Evolutionary conservation across 1,140 invertebrate genomes (phyloP).

Genomic region (Riptortus pedestris): DNA sequence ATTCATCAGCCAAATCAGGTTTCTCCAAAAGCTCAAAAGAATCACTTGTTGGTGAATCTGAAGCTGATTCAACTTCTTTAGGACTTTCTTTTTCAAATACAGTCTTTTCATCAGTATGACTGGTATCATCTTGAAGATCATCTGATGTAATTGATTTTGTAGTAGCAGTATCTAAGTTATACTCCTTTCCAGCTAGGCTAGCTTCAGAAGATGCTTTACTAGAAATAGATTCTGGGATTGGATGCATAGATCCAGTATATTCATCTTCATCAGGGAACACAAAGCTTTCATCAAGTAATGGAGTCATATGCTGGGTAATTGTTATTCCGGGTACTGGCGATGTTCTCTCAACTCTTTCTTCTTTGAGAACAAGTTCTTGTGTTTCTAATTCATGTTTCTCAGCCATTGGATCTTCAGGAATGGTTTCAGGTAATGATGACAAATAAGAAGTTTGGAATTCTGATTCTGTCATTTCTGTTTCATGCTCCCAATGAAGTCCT

Average conservation of each 20-base stretch:
- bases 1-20: conserved; percentile 73
- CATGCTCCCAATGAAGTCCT: conserved; percentile 30
- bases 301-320: conserved; percentile 52
- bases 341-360: conserved; percentile 38
- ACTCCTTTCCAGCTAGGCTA: conserved; percentile 51
- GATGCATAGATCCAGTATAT: conserved; percentile 40
- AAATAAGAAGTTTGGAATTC: conserved; percentile 41
- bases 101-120: conserved; percentile 44
- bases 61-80: conserved; percentile 44
- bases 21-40: conserved; percentile 82
- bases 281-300: conserved; percentile 39
- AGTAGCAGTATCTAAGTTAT: conserved; percentile 38
- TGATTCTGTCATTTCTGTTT: conserved; percentile 41
- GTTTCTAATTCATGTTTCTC: conserved; percentile 43
- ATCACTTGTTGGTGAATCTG: conserved; percentile 71
- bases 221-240: conserved; percentile 48
- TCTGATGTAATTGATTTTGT: conserved; percentile 32
- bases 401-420: conserved; percentile 44
- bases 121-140: conserved; percentile 43
- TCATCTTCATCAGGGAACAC: conserved; percentile 43
- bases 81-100: conserved; percentile 36
- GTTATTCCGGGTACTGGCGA: conserved; percentile 55
- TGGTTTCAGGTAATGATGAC: conserved; percentile 38
- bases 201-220: conserved; percentile 48
- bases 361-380: conserved; percentile 39